Evolutionary conservation across 2,888 invertebrate species (phyloP).

Genomic region (Eudasyphora cyanicolor): DNA sequence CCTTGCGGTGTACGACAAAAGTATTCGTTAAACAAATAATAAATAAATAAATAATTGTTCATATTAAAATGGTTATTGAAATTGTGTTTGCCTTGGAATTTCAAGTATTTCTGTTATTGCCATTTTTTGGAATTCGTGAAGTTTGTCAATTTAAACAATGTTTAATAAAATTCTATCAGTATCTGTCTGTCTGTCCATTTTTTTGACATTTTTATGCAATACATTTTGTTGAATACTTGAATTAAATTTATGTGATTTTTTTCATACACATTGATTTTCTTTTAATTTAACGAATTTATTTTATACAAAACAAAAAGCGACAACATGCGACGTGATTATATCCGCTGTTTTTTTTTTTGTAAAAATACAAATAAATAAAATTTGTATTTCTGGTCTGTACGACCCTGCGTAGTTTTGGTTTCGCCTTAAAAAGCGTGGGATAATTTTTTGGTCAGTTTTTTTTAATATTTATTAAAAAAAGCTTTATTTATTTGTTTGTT

Average conservation of each 20-base stretch:
- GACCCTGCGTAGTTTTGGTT: not conserved
- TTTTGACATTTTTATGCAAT: conserved; percentile 31
- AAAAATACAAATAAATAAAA: not conserved
- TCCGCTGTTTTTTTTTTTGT: conserved; percentile 1
- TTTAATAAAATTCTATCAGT: conserved; percentile 11
- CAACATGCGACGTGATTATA: conserved; percentile 24
- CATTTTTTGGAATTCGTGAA: not conserved
- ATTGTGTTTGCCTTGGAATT: conserved; percentile 44
- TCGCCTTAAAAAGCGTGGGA: conserved; percentile 34
- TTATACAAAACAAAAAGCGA: conserved; percentile 4
- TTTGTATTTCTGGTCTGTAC: conserved; percentile 15
- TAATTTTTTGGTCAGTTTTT: conserved; percentile 27
- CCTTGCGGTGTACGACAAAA: not conserved
- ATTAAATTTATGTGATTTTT: conserved; percentile 15
- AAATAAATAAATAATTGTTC: conserved; percentile 36
- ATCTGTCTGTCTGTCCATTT: not conserved
- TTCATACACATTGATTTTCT: conserved; percentile 26
- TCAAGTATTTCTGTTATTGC: conserved; percentile 36
- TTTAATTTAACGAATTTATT: conserved; percentile 35
- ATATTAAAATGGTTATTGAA: conserved; percentile 43
- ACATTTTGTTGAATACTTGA: conserved; percentile 3
- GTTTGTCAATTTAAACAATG: not conserved
- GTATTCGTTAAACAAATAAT: conserved; percentile 16
- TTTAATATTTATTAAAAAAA: conserved; percentile 24
- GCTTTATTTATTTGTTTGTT: not conserved